Conservation (phyloP, 2,888 invertebrate species). For the Lasioglossum leucozonium region DNA sequence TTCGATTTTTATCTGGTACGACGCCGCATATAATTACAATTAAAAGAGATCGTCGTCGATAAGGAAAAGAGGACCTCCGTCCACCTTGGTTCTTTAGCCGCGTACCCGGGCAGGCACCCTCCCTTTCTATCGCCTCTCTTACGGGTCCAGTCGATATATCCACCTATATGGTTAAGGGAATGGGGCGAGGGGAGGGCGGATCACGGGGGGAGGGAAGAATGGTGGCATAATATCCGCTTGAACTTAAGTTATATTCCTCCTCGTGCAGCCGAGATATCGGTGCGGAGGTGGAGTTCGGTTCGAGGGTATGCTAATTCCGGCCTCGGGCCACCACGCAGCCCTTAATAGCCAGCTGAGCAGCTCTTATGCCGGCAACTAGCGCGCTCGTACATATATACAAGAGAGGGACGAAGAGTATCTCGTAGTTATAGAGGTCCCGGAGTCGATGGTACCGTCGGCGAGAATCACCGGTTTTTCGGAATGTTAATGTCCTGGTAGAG, state of each 20-base stretch:
- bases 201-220: constrained; percentile 76
- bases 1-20: constrained; percentile 72
- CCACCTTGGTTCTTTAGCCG: constrained; percentile 41
- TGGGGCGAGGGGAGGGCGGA: constrained; percentile 70
- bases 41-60: constrained; percentile 83
- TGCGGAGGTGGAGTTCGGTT: constrained; percentile 83
- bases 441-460: constrained; percentile 73
- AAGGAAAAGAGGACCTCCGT: constrained; percentile 67
- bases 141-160: constrained; percentile 72
- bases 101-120: constrained; percentile 24
- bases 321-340: constrained; percentile 84
- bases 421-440: constrained; percentile 72
- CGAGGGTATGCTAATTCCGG: constrained; percentile 84
- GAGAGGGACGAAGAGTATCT: constrained; percentile 58
- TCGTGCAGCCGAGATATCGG: constrained; percentile 77
- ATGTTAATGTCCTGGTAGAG: constrained; percentile 71
- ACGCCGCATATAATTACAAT: constrained; percentile 84
- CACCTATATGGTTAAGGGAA: constrained; percentile 78
- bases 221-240: constrained; percentile 84
- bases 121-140: constrained; percentile 67
- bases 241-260: constrained; percentile 82
- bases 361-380: constrained; percentile 81
- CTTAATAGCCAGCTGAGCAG: constrained; percentile 83
- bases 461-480: constrained; percentile 76
- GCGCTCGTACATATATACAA: constrained; percentile 75